These are phyloP conservation scores for Neoniphon sammara DNA, from an alignment of 2,797 vertebrate genomes.

Conservation along the genomic window DNA sequence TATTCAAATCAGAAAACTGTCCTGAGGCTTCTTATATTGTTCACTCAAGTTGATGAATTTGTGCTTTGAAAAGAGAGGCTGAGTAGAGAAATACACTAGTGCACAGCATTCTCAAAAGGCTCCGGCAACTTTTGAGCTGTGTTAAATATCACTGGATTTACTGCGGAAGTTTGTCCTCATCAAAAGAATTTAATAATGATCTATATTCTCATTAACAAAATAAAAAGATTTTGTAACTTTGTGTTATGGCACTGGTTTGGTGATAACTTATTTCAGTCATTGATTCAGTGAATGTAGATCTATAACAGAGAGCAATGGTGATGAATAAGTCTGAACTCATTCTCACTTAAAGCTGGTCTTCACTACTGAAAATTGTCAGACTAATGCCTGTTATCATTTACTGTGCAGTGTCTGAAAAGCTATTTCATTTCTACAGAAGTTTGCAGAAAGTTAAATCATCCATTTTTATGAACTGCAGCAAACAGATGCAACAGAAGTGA, in stretches of 20 bases:
- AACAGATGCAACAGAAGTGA: conserved; percentile 6
- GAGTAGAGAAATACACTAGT: conserved; percentile 52
- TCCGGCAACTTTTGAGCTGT: conserved; percentile 27
- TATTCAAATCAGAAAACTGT: conserved; percentile 67
- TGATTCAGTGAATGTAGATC: neutral
- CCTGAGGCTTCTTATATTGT: conserved; percentile 60
- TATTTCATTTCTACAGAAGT: conserved; percentile 1
- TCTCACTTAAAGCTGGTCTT: too few relatives aligned
- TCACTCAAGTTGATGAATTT: conserved; percentile 54
- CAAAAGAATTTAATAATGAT: neutral
- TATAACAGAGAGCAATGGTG: neutral
- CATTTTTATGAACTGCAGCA: conserved; percentile 9
- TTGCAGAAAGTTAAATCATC: neutral
- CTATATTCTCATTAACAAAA: neutral
- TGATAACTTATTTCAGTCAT: neutral
- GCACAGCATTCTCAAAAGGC: conserved; percentile 44
- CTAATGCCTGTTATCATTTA: neutral
- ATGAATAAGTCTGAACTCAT: neutral
- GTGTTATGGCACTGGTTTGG: neutral
- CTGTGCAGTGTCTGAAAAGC: neutral
- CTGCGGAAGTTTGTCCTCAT: conserved; percentile 15
- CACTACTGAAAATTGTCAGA: too few relatives aligned
- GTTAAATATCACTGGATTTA: conserved; percentile 43
- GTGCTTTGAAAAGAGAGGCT: conserved; percentile 58
- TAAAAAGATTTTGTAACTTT: conserved; percentile 6